Evolutionary conservation across 1,140 invertebrate genomes (phyloP), one percentile per base, ranked within the genome.

Genomic region (Brachionus plicatilis): DNA sequence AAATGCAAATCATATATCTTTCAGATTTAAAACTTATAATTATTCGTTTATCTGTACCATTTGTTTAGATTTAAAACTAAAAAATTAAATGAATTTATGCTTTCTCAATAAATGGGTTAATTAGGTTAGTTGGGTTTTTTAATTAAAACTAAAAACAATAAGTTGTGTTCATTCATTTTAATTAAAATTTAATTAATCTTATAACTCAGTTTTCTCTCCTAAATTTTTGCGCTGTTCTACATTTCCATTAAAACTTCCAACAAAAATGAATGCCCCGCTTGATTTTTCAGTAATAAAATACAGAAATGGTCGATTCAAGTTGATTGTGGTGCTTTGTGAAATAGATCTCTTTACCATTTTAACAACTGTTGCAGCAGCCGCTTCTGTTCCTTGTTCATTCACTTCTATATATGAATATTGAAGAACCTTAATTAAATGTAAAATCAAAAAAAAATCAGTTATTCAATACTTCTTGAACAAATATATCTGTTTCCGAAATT

Each of bases 391-490:
- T 80, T 80, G 53, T 65, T 80, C 78, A 17, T 80, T 80, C 0
- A 80, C 53, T 60, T 80, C 78, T 20, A 80, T 80, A 76, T 24
- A 76, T 27, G 72, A 76, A 76, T 76, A 50, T 50, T 76, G 72
- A 47, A 72, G 68, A 14, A 72, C 33, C 68, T 72, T 43, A 20
- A 41, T 17, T 24, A 3, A 72, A 41, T 17, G 8, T 43, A 45
- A 43, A 41, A 72, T 45, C 14, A 20, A 72, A 72, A 43, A 72
- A 17, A 56, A 53, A 33, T 14, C 12, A 27, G 11, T 9, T 0
- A n/a, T 27, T 5, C 2, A 43, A 80, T 24, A 80, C 78, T 37
- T 80, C 50, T n/a, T 56, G 56, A 1, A 80, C 37, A 60, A 56
- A 80, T 17, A 80, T 41, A 33, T 41, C n/a, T 1, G 14, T 24